Conservation (phyloP, 2,888 invertebrate genomes). For the Spodoptera picta region DNA sequence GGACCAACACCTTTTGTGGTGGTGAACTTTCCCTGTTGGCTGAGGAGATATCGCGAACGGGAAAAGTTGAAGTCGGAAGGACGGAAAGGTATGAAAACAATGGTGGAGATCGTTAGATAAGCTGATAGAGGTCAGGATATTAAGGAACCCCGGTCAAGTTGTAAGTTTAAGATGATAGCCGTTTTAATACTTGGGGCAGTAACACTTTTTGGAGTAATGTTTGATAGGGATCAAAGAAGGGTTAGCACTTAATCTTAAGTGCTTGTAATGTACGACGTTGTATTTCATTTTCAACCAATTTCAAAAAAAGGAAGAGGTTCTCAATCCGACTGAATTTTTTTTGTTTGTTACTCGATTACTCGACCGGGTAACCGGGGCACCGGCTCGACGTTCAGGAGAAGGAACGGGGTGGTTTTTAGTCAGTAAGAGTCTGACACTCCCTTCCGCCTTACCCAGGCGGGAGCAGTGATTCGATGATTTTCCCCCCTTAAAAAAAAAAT, state of each 20-base stretch:
- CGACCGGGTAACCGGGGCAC: too few species aligned
- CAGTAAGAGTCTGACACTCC: too few species aligned
- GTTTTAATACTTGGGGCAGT: conserved; percentile 13
- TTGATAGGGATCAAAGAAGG: conserved; percentile 13
- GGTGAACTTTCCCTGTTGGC: conserved; percentile 39
- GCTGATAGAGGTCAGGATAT: conserved; percentile 32
- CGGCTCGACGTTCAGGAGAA: too few species aligned
- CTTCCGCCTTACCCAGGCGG: too few species aligned
- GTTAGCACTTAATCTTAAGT: conserved; percentile 18
- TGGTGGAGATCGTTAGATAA: conserved; percentile 50
- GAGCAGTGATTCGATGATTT: too few species aligned
- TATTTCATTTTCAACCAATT: not conserved
- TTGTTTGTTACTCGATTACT: too few species aligned
- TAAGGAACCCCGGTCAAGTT: conserved; percentile 33
- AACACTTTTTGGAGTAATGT: conserved; percentile 8
- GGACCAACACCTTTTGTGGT: conserved; percentile 54
- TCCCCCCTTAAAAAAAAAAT: too few species aligned
- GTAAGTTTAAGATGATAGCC: conserved; percentile 41
- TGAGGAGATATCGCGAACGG: conserved; percentile 25
- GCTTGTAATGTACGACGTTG: not conserved
- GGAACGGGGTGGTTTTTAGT: too few species aligned
- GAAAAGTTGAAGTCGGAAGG: conserved; percentile 9
- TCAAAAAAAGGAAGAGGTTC: too few species aligned
- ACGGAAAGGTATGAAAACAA: conserved; percentile 42
- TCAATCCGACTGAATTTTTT: too few species aligned